These are phyloP conservation scores for Brachionus asplanchnoidis DNA, from an alignment of 1,140 invertebrate genomes.

Conservation along the genomic window DNA sequence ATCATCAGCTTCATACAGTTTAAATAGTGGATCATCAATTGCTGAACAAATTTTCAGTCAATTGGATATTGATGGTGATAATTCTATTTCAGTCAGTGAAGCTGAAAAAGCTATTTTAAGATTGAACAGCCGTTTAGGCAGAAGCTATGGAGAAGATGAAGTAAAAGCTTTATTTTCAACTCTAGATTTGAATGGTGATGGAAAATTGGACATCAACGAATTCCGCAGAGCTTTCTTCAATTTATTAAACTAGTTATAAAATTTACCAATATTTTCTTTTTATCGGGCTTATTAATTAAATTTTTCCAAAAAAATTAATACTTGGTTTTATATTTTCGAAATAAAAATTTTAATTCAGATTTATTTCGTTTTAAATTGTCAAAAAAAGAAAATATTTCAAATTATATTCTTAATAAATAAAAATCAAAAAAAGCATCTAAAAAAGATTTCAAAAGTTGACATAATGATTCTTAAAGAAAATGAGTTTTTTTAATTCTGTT, in stretches of 20 bases:
- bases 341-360: too few relatives aligned
- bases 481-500: too few relatives aligned
- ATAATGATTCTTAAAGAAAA: too few relatives aligned
- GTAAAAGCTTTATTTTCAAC: conserved; percentile 15
- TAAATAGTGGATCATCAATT: background rate
- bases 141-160: conserved; percentile 39
- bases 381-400: too few relatives aligned
- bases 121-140: conserved; percentile 27
- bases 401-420: too few relatives aligned
- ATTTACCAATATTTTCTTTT: background rate
- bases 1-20: background rate
- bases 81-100: background rate
- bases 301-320: background rate
- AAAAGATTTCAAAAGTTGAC: too few relatives aligned
- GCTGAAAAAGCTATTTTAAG: conserved; percentile 20
- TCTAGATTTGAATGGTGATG: background rate
- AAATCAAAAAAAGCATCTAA: too few relatives aligned
- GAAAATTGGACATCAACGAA: conserved; percentile 1
- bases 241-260: background rate
- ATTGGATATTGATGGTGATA: conserved; percentile 29
- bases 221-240: conserved; percentile 29
- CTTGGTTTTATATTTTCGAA: background rate
- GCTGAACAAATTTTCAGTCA: conserved; percentile 25
- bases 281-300: background rate
- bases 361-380: too few relatives aligned